Base-by-base conservation (phyloP, 53 echinoderm and acorn worm species). In the Arbacia lixula region DNA sequence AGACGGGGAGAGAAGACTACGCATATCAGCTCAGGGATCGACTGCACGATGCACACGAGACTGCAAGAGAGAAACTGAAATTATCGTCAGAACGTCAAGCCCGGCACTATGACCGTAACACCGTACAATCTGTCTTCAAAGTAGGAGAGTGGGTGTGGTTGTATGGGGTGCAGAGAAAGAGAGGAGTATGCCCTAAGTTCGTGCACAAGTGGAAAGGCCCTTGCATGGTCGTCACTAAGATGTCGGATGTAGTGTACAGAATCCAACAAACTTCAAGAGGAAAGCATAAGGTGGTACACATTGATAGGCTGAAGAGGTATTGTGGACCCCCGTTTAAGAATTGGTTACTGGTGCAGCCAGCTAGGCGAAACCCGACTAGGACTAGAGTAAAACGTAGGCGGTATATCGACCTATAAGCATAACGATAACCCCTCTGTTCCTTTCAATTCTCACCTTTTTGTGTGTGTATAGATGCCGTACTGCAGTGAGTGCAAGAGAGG, bases 231-330 rank as follows among this genome's bases (percentile, higher is more conserved):
- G 24, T 58, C 1, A 78, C 52, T 30, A 56, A 36, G 2, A 16
- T 78, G 5, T 53, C 29, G 24, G 79, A 78, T 78, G 56, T 78
- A 4, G 34, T 78, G 3, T 58, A 56, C 20, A 1, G 79, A 2
- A 33, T 78, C 55, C 55, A 35, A 55, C 36, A 37, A 32, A 36
- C 63, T 24, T 12, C 28, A 4, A 40, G 29, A 16, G 53, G 53
- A 9, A 38, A 41, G 32, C 64, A 64, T 6, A 83, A 63, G 30
- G 64, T 83, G 4, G 83, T 83, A 12, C 83, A 83, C 49, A 53
- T 63, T 49, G 33, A 83, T 50, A 28, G 83, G 30, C 66, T 84
- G 25, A 84, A 67, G 9, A 5, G 28, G 14, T 56, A 56, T 20
- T 14, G 12, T 16, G 57, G 57, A 5, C 12, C 5, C 4, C 57